These are phyloP conservation scores for Enteromius unitaeniatus DNA, from an alignment of 2,797 vertebrate genomes.

Conservation along the genomic window DNA sequence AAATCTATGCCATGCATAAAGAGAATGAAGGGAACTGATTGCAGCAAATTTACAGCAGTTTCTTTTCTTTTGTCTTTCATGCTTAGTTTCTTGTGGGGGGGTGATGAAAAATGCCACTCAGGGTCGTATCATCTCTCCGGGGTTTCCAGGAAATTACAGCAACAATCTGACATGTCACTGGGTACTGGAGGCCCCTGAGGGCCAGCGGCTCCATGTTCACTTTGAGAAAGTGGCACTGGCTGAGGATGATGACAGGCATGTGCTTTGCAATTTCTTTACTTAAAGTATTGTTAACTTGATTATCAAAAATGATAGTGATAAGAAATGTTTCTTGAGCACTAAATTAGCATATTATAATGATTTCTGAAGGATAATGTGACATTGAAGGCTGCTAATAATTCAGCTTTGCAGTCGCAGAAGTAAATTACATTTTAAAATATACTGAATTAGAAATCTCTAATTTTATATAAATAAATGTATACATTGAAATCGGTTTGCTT, in stretches of 20 bases:
- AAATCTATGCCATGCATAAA: slow-evolving; percentile 31
- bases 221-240: slow-evolving; percentile 97
- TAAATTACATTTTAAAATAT: not conserved
- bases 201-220: slow-evolving; percentile 91
- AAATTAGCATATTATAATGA: not conserved
- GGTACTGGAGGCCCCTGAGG: slow-evolving; percentile 89
- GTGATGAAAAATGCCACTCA: slow-evolving; percentile 91
- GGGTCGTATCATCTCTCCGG: slow-evolving; percentile 91
- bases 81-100: slow-evolving; percentile 84
- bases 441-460: not conserved
- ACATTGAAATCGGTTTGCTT: not conserved
- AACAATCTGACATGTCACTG: slow-evolving; percentile 98
- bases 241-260: slow-evolving; percentile 96
- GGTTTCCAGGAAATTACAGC: slow-evolving; percentile 98
- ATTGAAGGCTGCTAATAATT: not conserved
- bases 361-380: not conserved
- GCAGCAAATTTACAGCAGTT: slow-evolving; percentile 17
- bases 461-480: not conserved
- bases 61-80: slow-evolving; percentile 27
- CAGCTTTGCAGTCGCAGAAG: not conserved
- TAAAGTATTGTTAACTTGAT: not conserved
- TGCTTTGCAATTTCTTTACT: not conserved
- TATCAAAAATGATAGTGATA: not conserved
- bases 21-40: not conserved
- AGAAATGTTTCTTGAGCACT: not conserved